Evolutionary conservation across 2,888 invertebrate species (phyloP), one percentile per base, ranked within the genome.

Genomic region (Hipparchia sbordonii): DNA sequence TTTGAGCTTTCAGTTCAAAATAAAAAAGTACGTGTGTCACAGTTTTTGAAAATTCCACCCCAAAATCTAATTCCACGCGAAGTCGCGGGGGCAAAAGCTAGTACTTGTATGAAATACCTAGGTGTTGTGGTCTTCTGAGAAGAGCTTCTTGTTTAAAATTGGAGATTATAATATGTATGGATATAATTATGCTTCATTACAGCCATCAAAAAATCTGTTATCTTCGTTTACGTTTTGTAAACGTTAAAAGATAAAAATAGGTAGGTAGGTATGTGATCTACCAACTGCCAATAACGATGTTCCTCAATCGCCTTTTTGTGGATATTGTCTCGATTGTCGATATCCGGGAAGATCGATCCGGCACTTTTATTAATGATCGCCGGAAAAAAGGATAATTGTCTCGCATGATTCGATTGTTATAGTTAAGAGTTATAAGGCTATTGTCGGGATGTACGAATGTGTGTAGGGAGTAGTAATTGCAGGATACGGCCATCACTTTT

Each of bases 261-360:
- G 23, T 23, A 23, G 23, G 23, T 23, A 23, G 23, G 23, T 23
- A 51, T 65, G 52, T 52, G 10, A 52, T 52, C 52, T 59, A 59
- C 13, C 48, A 68, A 59, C 67, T 61, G 61, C 54, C 70, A 70
- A 56, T 62, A 54, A 56, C 54, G 62, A 81, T 81, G 82, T 80
- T 80, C 79, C 79, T 72, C 77, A 72, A 77, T 80, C 74, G 74
- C 77, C 75, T 82, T 80, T 79, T 90, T 89, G 88, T 90, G 88
- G 82, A 67, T 66, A 63, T 87, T 80, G 79, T 80, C 81, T 78
- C 90, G 90, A 93, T 93, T 87, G 87, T 82, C 87, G 88, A 93
- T 93, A 92, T 93, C 93, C 93, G 93, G 93, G 90, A 92, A 89
- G 90, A 84, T 81, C 84, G 82, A 85, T 84, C 87, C 85, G 82